Base-by-base conservation (phyloP, 1,140 invertebrate genomes). In the Microplitis mediator region DNA sequence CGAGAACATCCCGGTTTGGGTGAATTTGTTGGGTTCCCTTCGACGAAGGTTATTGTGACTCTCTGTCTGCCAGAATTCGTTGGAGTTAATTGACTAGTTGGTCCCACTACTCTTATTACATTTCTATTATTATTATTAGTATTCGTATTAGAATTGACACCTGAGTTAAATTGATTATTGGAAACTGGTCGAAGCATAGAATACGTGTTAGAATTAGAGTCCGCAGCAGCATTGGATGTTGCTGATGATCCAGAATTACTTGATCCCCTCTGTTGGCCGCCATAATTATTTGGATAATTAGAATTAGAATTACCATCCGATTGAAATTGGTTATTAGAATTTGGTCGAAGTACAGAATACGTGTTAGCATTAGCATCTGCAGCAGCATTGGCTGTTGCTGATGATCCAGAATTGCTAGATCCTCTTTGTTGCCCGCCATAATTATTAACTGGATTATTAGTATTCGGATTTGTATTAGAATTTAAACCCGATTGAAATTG, bases 321-420 rank as follows among this genome's bases (percentile, higher is more conserved):
- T 4, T 39, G 56, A 13, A 56, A 8, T 6, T 56, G 13, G 16
- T n/a, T 54, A 39, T 35, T 36, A n/a, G 67, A 61, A 8, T 58
- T 39, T 13, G 34, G 39, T 45, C 6, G 11, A 45, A 11, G 8
- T 9, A 14, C 36, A 4, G 36, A 45, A 45, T n/a, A 9, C n/a
- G 34, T 62, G 11, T 68, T 63, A 1, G 76, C 71, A 8, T 79
- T 73, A 11, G 73, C 78, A 3, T 73, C 74, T 61, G 52, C 62
- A 16, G 63, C 66, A 23, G 72, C 58, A 23, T 71, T 70, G 0
- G 52, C 52, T 14, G 13, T 54, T 5, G 45, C 45, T 6, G 6
- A 8, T 50, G 52, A 54, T 3, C 3, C n/a, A 54, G 52, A 14
- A 13, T 16, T 4, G 3, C 16, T 5, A 13, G 31, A 31, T 36